Base-by-base conservation (phyloP, 2,888 invertebrate species). In the Pardosa pseudoannulata region DNA sequence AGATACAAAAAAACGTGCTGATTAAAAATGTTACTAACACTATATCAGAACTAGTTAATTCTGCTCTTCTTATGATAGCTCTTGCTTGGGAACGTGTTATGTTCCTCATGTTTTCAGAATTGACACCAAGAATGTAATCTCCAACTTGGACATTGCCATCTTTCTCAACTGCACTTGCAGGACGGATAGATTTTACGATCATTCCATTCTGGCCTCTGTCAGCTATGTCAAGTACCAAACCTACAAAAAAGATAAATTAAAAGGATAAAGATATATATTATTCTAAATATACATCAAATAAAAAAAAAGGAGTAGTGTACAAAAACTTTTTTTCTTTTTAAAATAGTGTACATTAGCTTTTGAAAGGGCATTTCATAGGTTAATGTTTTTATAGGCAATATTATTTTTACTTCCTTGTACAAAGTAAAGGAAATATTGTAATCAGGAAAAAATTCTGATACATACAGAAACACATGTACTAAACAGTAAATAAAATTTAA, bases 131-230 rank as follows among this genome's bases (percentile, higher is more conserved):
- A 88, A 94, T 91, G 89, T 93, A 93, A 91, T 94, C 94, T 2
- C 94, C 94, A 11, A 92, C 92, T 88, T 92, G 92, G 72, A 94
- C 91, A 76, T 93, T 91, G 19, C 93, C 94, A 91, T 94, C 94
- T 89, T 92, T 91, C 76, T 92, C 92, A 27, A 94, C 91, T n/a
- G 93, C 93, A 82, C 94, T 93, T 81, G 91, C 92, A 64, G 91
- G 91, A 32, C 91, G 91, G 32, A 94, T 91, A 71, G 91, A 90
- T 89, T 92, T 92, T n/a, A 93, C 92, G 6, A 92, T 90, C 90
- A 93, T 93, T 19, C 94, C 94, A 90, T 94, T 94, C 71, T 93
- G 91, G 1, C 93, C 93, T 89, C 93, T 93, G 88, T 93, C 94
- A 36, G 92, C 92, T 50, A 93, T 92, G 88, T 94, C 94, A 29